Base-by-base conservation (phyloP, 2,797 vertebrate genomes). In the Catostomus latipinnis region DNA sequence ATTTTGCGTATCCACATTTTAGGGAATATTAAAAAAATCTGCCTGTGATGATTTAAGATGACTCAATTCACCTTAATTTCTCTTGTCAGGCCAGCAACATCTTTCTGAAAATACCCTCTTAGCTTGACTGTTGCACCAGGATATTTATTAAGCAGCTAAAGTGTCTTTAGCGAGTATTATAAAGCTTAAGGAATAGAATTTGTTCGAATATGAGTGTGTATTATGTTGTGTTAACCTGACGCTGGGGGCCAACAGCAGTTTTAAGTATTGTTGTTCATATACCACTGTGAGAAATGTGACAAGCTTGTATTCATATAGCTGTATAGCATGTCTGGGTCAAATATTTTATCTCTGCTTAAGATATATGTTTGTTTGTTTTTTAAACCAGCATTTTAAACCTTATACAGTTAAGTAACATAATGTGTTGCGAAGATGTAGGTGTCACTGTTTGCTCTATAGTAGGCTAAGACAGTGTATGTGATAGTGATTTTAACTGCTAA, bases 241-340 rank as follows among this genome's bases (percentile, higher is more conserved):
- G 61, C 61, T 63, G 12, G 61, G 6, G 45, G 62, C 61, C 61
- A 61, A 34, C 49, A 56, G 52, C 52, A 56, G 8, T 71, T 71
- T 14, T 22, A 56, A 14, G 56, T 57, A 56, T 71, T 14, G 56
- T 57, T 11, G 56, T 34, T 73, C 12, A 62, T 52, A 58, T 54
- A 72, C 70, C 0, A 48, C 48, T 58, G 12, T 11, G 52, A 53
- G 66, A 11, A 68, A 68, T 53, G 66, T 68, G 16, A 34, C 34
- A 34, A 34, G 34, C 34, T 34, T 34, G 34, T 34, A 34, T 34
- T 34, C 2, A 34, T 34, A 34, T 34, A 34, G 34, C 34, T 34
- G 34, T 34, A 34, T 34, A 34, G 34, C 2, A 1, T 34, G 34
- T 34, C 34, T 34, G 34, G 34, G 34, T 34, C 34, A 34, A 34